Percentiles rank a stretch among this genome's conserved stretches.
Evolutionary conservation across 1,140 invertebrate genomes (phyloP).

Genomic region (Nebria ingens): DNA sequence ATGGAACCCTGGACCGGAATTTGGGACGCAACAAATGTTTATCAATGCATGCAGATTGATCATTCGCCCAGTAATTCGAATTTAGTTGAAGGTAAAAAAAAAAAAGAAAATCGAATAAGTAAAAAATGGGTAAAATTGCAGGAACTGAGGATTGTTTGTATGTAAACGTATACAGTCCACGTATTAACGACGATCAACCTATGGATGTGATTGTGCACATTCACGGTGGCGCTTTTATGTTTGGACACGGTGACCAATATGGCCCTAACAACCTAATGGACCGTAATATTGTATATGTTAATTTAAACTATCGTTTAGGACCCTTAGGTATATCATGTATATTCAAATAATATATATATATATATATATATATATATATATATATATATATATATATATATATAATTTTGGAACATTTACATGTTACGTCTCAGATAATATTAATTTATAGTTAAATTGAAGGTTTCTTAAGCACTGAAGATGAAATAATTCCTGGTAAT

Average conservation of each 20-base stretch:
- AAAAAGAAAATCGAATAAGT: too few relatives aligned
- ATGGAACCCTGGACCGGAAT: constrained; percentile 34
- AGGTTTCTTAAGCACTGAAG: constrained; percentile 46
- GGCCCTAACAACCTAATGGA: constrained; percentile 46
- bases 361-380: too few relatives aligned
- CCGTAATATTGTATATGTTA: constrained; percentile 47
- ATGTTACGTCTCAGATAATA: not conserved
- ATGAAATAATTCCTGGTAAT: constrained; percentile 43
- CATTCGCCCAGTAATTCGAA: not conserved
- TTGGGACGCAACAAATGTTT: constrained; percentile 31
- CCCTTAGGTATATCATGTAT: constrained; percentile 38
- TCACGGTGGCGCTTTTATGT: constrained; percentile 48
- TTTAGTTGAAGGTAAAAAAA: too few relatives aligned
- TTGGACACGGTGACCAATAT: constrained; percentile 39
- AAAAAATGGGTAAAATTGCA: not conserved
- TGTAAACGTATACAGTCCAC: constrained; percentile 56
- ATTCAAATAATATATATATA: not conserved
- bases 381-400: too few relatives aligned
- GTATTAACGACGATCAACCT: not conserved
- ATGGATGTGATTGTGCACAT: constrained; percentile 45
- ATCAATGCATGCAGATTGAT: not conserved
- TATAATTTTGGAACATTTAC: too few relatives aligned
- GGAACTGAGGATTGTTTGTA: constrained; percentile 59
- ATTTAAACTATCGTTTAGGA: constrained; percentile 53
- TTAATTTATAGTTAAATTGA: not conserved